Evolutionary conservation across 2,888 invertebrate species (phyloP).

Genomic region (Polymixis lichenea): DNA sequence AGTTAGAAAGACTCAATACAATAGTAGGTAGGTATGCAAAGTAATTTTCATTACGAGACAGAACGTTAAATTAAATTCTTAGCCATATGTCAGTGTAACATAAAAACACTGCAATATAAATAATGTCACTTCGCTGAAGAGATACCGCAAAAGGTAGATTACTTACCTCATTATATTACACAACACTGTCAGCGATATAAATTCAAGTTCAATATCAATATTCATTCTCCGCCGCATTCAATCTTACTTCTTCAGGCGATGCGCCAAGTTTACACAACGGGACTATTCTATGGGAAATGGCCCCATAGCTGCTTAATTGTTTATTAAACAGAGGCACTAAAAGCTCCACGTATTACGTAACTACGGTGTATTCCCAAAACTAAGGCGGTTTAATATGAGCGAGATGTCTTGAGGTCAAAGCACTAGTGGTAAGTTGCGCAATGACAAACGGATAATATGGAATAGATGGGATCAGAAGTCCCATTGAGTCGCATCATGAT

Average conservation of each 20-base stretch:
- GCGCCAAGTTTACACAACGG: conserved; percentile 47
- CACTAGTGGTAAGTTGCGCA: conserved; percentile 54
- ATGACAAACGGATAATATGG: conserved; percentile 37
- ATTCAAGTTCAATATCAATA: conserved; percentile 51
- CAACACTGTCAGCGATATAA: not conserved
- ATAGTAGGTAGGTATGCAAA: too few relatives aligned
- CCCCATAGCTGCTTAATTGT: conserved; percentile 10
- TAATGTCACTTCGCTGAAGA: too few relatives aligned
- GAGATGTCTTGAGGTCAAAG: conserved; percentile 61
- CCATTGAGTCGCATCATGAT: conserved; percentile 8
- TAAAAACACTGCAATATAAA: too few relatives aligned
- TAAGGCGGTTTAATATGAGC: conserved; percentile 46
- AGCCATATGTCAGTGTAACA: too few relatives aligned
- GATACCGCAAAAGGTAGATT: conserved; percentile 26
- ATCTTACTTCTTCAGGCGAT: conserved; percentile 4
- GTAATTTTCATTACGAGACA: too few relatives aligned
- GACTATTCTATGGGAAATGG: conserved; percentile 37
- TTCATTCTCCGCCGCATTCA: conserved; percentile 31
- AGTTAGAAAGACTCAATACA: too few relatives aligned
- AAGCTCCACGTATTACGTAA: conserved; percentile 46
- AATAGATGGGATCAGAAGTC: conserved; percentile 37
- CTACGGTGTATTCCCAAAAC: conserved; percentile 51
- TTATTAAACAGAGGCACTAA: conserved; percentile 39
- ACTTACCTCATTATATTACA: conserved; percentile 10
- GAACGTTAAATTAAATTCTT: too few relatives aligned